phyloP scores from a whole-genome alignment of 2,797 vertebrate genomes.

The Tragelaphus eurycerus region DNA sequence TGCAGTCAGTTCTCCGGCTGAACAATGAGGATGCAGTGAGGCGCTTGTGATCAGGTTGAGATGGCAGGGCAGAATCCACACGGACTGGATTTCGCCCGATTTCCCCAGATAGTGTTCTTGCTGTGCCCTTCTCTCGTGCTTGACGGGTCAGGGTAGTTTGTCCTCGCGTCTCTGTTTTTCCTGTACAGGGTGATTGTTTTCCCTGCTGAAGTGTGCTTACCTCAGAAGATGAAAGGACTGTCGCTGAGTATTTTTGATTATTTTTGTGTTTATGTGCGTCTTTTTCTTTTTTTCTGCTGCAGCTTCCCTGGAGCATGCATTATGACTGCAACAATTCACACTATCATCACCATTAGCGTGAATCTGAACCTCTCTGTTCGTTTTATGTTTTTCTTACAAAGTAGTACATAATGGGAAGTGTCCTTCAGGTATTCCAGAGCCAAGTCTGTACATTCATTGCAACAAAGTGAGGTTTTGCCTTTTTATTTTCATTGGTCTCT shows the following conservation, averaged over 20 bases:
- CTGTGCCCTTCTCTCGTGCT: neutral
- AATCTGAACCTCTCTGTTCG: neutral
- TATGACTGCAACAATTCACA: neutral
- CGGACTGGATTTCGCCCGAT: neutral
- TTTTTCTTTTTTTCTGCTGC: neutral
- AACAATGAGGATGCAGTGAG: constrained; percentile 25
- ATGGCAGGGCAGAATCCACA: neutral
- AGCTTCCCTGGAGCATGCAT: neutral
- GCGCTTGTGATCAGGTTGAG: constrained; percentile 3
- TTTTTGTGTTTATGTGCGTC: neutral
- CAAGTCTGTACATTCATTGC: neutral
- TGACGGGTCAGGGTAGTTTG: neutral
- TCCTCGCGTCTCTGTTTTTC: neutral
- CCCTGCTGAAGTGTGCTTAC: neutral
- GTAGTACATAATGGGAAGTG: neutral
- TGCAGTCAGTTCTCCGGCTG: constrained; percentile 16
- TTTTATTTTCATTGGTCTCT: neutral
- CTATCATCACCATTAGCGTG: neutral
- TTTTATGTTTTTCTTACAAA: neutral
- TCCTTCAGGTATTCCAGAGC: neutral
- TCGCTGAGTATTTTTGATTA: neutral
- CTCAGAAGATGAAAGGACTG: neutral
- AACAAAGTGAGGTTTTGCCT: neutral
- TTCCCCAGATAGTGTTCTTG: neutral
- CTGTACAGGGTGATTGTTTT: neutral